Evolutionary conservation across 1,140 invertebrate genomes (phyloP).

Genomic region (Drosophila trapezifrons): DNA sequence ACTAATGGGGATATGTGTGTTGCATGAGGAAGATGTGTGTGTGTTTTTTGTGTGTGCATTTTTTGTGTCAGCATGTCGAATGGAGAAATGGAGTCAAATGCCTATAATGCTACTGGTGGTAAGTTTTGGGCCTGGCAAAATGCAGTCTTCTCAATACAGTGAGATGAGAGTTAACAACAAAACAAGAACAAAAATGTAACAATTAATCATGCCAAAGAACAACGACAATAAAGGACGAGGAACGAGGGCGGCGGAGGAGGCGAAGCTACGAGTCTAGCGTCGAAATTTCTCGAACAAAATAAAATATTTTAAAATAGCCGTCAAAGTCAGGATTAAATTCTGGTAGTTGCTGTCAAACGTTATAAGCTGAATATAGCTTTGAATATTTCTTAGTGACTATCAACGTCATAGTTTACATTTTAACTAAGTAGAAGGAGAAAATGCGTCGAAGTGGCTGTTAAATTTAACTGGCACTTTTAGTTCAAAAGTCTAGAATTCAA

Average conservation of each 20-base stretch:
- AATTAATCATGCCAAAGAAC: conserved; percentile 49
- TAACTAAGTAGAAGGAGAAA: neutral
- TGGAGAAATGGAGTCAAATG: conserved; percentile 33
- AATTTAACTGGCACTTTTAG: neutral
- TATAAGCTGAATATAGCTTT: neutral
- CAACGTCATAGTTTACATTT: too few species aligned
- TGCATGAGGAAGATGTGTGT: conserved; percentile 23
- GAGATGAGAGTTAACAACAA: conserved; percentile 42
- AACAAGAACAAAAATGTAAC: conserved; percentile 39
- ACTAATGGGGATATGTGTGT: conserved; percentile 25
- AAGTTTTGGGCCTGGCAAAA: conserved; percentile 18
- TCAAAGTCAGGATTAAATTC: neutral
- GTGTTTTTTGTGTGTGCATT: conserved; percentile 38
- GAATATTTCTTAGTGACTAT: neutral
- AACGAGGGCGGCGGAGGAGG: conserved; percentile 5
- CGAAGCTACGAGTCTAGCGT: conserved; percentile 24
- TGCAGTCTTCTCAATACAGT: conserved; percentile 19
- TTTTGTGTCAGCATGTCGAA: conserved; percentile 28
- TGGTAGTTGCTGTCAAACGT: neutral
- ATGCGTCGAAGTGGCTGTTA: too few species aligned
- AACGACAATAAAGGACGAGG: conserved; percentile 20
- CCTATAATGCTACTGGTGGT: conserved; percentile 16
- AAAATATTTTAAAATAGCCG: neutral
- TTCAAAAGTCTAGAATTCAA: neutral
- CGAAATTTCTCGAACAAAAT: neutral